These are phyloP conservation scores for Uloborus diversus DNA, from an alignment of 1,140 invertebrate genomes.

Conservation along the genomic window DNA sequence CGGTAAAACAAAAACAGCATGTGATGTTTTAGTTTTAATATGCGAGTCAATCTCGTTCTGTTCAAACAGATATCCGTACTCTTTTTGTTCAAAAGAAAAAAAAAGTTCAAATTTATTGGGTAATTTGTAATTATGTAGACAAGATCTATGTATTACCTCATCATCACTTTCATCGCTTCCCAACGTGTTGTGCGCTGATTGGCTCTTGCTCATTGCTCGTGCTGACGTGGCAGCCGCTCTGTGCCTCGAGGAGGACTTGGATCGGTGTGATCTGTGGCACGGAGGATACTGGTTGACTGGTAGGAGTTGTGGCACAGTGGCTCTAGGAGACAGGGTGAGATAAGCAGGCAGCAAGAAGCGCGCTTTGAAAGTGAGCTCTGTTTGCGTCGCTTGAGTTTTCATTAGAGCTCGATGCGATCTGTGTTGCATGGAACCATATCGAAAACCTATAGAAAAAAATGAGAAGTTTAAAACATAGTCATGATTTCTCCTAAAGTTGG, in stretches of 20 bases:
- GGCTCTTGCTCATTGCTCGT: conserved; percentile 28
- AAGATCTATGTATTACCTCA: no score
- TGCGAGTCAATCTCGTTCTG: no score
- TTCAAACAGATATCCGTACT: no score
- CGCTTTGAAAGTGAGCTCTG: conserved; percentile 70
- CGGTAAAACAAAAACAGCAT: no score
- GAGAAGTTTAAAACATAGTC: not conserved
- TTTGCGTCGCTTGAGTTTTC: conserved; percentile 93
- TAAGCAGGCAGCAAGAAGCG: conserved; percentile 72
- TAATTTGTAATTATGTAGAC: no score
- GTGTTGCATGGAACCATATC: not conserved
- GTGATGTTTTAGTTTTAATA: no score
- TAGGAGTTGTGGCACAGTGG: conserved; percentile 62
- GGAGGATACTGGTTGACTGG: conserved; percentile 21
- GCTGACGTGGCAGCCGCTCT: not conserved
- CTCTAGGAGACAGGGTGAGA: conserved; percentile 79
- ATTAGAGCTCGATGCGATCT: conserved; percentile 68
- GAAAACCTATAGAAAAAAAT: conserved; percentile 1
- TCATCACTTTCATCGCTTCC: conserved; percentile 51
- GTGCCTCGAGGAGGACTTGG: conserved; percentile 3
- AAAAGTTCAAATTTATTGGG: no score
- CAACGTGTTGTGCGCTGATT: conserved; percentile 42
- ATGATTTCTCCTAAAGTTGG: no score
- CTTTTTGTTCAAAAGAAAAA: no score
- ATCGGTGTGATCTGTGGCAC: conserved; percentile 23